A percentile compares a stretch with the other conserved stretches of the same genome.
Evolutionary conservation across 2,888 invertebrate species (phyloP).

Genomic region (Papilio gigon): DNA sequence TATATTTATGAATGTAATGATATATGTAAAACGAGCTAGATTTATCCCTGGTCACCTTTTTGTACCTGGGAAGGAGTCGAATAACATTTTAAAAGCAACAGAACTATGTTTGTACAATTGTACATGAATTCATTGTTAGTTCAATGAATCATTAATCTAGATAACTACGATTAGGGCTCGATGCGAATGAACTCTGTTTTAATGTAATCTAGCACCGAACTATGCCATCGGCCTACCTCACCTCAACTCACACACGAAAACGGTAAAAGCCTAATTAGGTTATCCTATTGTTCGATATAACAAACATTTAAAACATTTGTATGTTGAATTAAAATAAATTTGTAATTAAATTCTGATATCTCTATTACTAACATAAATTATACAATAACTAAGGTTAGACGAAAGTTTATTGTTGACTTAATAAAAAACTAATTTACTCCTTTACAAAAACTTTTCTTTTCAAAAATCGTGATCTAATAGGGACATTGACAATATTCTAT

Average conservation of each 20-base stretch:
- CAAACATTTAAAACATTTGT: constrained; percentile 38
- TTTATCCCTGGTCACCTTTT: constrained; percentile 44
- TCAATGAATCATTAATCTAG: constrained; percentile 75
- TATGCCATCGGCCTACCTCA: constrained; percentile 76
- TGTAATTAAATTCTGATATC: constrained; percentile 8
- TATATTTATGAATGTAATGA: neutral
- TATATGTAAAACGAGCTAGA: neutral
- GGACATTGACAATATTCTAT: neutral
- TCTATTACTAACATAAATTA: neutral
- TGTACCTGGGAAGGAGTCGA: neutral
- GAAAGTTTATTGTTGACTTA: no score
- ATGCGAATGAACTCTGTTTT: constrained; percentile 79
- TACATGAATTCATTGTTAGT: constrained; percentile 60
- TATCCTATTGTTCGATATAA: constrained; percentile 47
- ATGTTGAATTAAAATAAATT: constrained; percentile 21
- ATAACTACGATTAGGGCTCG: constrained; percentile 70
- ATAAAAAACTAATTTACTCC: neutral
- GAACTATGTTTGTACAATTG: constrained; percentile 19
- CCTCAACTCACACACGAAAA: constrained; percentile 77
- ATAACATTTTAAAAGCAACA: neutral
- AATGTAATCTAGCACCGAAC: constrained; percentile 75
- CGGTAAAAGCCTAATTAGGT: constrained; percentile 57
- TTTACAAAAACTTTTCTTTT: neutral
- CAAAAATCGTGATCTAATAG: neutral
- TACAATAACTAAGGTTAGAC: no score